Percentiles rank a stretch among this genome's conserved stretches.
Evolutionary conservation across 2,888 invertebrate genomes (phyloP).

Genomic region (Metacarcinus magister): DNA sequence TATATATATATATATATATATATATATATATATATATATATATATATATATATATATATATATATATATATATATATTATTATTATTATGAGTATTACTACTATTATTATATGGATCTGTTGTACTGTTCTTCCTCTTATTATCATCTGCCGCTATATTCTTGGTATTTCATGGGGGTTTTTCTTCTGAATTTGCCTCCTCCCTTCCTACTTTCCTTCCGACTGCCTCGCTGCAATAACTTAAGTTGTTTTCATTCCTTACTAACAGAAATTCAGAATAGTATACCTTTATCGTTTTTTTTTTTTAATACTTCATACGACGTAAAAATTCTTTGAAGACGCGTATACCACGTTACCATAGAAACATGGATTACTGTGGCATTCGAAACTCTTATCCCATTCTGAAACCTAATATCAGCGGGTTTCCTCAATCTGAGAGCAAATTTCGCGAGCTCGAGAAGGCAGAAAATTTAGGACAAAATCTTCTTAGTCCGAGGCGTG

Average conservation of each 20-base stretch:
- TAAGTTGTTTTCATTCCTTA: too few relatives aligned
- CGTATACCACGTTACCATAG: not conserved
- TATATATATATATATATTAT: too few relatives aligned
- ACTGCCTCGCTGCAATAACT: not conserved
- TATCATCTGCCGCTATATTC: too few relatives aligned
- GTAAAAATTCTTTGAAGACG: too few relatives aligned
- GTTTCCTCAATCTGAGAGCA: not conserved
- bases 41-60: too few relatives aligned
- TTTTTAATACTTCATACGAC: not conserved
- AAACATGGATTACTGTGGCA: not conserved
- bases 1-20: too few relatives aligned
- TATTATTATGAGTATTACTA: too few relatives aligned
- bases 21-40: too few relatives aligned
- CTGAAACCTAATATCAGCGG: not conserved
- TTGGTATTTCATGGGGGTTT: not conserved
- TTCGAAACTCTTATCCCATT: not conserved
- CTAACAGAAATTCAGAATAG: not conserved
- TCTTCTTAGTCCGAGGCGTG: not conserved
- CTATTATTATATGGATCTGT: too few relatives aligned
- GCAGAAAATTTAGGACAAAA: not conserved
- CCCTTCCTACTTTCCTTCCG: not conserved
- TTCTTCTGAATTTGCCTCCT: not conserved
- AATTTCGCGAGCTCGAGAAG: not conserved
- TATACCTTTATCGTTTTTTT: not conserved
- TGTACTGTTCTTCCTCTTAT: not conserved